Conservation (phyloP, 2,888 invertebrate species). For the Alviniconcha strummeri region DNA sequence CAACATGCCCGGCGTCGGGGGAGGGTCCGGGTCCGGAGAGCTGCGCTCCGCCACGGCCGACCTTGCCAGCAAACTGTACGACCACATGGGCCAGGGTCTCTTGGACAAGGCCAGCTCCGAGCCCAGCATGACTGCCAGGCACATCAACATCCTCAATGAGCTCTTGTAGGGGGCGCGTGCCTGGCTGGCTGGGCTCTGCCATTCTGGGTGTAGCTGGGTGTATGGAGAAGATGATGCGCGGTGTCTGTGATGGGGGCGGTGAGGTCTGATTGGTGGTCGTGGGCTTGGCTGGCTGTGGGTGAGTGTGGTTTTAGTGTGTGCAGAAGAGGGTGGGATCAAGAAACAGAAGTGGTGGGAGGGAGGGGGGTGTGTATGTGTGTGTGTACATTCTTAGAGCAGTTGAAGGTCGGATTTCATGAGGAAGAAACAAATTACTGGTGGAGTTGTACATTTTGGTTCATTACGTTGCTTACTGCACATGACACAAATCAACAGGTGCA, state of each 20-base stretch:
- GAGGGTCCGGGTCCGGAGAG: constrained; percentile 58
- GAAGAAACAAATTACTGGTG: no score
- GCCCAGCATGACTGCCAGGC: constrained; percentile 57
- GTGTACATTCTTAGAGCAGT: neutral
- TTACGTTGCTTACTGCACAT: no score
- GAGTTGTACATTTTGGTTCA: no score
- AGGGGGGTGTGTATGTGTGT: neutral
- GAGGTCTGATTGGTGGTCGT: no score
- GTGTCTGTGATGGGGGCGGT: no score
- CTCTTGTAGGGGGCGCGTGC: constrained; percentile 25
- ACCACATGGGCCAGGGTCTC: constrained; percentile 61
- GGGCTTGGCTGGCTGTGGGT: neutral
- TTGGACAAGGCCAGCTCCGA: constrained; percentile 61
- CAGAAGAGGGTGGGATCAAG: neutral
- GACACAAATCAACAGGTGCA: no score
- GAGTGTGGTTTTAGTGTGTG: neutral
- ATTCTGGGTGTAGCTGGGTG: neutral
- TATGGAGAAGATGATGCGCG: neutral
- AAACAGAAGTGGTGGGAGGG: neutral
- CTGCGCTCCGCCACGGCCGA: constrained; percentile 59
- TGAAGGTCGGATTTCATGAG: no score
- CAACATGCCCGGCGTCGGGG: constrained; percentile 56
- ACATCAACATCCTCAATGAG: constrained; percentile 61
- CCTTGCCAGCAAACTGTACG: constrained; percentile 57
- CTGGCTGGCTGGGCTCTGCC: neutral